A percentile compares a stretch with the other conserved stretches of the same genome.
Evolutionary conservation across 2,113 vertebrate species (phyloP).

Genomic region (Corythornis madagascariensis): DNA sequence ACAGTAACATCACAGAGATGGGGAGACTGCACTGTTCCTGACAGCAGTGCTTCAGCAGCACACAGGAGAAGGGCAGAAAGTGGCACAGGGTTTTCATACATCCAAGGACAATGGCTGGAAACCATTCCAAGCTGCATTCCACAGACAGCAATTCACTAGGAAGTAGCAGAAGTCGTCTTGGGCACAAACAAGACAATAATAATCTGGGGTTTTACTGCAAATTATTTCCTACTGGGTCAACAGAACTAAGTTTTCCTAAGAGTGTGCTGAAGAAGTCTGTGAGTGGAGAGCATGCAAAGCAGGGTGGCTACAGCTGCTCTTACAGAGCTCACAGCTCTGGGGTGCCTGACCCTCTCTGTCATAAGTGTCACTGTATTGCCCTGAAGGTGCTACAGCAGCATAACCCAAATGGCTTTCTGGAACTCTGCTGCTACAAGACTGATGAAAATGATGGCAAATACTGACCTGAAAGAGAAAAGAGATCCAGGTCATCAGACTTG

Average conservation of each 20-base stretch:
- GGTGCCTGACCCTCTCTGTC: neutral
- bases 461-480: neutral
- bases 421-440: neutral
- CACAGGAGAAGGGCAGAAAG: neutral
- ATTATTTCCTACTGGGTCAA: neutral
- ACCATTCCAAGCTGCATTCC: neutral
- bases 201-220: neutral
- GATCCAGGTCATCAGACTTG: neutral
- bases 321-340: neutral
- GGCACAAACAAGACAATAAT: neutral
- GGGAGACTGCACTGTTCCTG: neutral
- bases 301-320: neutral
- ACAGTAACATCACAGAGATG: neutral
- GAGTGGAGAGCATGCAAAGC: neutral
- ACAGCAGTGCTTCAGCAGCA: slow-evolving; percentile 41
- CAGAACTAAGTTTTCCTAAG: neutral
- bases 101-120: neutral
- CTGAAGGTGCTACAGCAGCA: neutral
- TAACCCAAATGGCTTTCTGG: neutral
- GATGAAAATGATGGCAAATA: neutral
- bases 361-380: neutral
- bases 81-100: neutral
- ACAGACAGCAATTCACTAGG: neutral
- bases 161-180: neutral
- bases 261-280: neutral